phyloP scores from a whole-genome alignment of 1,140 invertebrate species.

The Scaptomyza pallida region DNA sequence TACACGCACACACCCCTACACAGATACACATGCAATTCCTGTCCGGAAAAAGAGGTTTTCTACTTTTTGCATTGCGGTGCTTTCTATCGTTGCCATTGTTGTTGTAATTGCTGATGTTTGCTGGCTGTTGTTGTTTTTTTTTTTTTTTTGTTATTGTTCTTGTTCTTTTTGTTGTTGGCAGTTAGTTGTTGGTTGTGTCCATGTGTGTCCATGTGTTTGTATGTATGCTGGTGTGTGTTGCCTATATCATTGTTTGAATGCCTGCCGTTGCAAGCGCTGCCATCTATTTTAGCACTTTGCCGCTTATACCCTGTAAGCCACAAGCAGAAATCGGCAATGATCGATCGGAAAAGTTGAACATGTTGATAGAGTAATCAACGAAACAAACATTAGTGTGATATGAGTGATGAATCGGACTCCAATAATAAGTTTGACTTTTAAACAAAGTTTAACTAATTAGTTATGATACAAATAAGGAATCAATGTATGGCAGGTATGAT shows the following conservation, averaged over 20 bases:
- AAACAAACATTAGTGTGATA: too few relatives aligned
- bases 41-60: slow-evolving; percentile 1
- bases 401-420: too few relatives aligned
- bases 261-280: neutral
- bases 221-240: neutral
- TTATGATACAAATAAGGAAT: too few relatives aligned
- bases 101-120: slow-evolving; percentile 20
- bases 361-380: too few relatives aligned
- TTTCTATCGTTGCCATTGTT: slow-evolving; percentile 13
- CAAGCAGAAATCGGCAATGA: neutral
- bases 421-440: too few relatives aligned
- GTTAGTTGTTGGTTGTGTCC: neutral
- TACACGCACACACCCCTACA: neutral
- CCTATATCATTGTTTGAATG: slow-evolving; percentile 4
- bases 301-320: neutral
- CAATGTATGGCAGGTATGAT: too few relatives aligned
- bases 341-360: too few relatives aligned
- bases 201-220: neutral
- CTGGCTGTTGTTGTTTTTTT: neutral
- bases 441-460: too few relatives aligned
- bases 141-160: neutral
- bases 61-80: slow-evolving; percentile 38
- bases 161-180: neutral
- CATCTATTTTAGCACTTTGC: neutral
- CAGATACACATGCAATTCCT: neutral